phyloP scores from a whole-genome alignment of 2,888 invertebrate genomes.

The Tetheella fluctuosa region DNA sequence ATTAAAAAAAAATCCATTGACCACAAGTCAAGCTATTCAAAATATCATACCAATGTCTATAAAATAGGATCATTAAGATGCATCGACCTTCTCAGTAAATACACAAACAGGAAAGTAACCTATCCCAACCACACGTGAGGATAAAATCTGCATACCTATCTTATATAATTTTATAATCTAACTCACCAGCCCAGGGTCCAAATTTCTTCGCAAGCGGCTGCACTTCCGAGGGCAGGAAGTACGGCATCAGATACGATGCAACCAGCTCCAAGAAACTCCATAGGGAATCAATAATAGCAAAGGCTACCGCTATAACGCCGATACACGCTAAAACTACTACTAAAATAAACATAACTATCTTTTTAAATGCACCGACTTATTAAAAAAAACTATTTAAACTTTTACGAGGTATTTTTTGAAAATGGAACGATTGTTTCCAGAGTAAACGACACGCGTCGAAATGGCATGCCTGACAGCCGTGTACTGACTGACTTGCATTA shows the following conservation, averaged over 20 bases:
- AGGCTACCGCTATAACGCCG: conserved; percentile 78
- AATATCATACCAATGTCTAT: no score
- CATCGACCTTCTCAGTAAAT: neutral
- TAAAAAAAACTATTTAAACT: neutral
- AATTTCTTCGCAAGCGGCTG: conserved; percentile 86
- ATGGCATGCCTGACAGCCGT: conserved; percentile 38
- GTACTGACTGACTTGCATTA: conserved; percentile 21
- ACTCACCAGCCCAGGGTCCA: conserved; percentile 95
- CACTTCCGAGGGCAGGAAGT: conserved; percentile 86
- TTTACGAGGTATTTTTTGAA: conserved; percentile 24
- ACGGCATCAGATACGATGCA: conserved; percentile 86
- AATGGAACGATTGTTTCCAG: conserved; percentile 22
- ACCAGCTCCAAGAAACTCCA: conserved; percentile 85
- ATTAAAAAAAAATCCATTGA: no score
- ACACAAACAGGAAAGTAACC: neutral
- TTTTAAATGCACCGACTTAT: neutral
- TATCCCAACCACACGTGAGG: neutral
- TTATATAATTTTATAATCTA: conserved; percentile 10
- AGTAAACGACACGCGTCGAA: conserved; percentile 31
- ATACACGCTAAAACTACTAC: conserved; percentile 68
- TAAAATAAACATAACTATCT: conserved; percentile 34
- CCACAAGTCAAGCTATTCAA: no score
- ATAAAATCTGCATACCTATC: neutral
- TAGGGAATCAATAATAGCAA: conserved; percentile 83
- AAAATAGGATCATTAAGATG: neutral